phyloP scores from a whole-genome alignment of 2,797 vertebrate species.

The Lutjanus campechanus region DNA sequence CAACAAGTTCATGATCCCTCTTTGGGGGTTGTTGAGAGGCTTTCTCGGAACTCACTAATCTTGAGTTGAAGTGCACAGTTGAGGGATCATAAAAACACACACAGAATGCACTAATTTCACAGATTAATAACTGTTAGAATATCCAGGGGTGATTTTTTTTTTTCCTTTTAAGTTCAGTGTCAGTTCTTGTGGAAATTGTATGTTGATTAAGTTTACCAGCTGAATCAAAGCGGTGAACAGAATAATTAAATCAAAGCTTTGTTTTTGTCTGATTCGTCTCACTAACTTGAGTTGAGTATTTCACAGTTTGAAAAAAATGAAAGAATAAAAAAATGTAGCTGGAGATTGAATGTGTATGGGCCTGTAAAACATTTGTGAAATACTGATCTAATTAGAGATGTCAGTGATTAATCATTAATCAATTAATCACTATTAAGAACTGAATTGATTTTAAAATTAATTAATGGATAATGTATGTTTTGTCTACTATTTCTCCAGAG shows the following conservation, averaged over 20 bases:
- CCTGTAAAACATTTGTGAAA: too few species aligned
- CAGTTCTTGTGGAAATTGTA: too few species aligned
- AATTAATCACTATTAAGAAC: too few species aligned
- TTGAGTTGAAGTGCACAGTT: neutral
- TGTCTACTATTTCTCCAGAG: too few species aligned
- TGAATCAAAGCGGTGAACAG: neutral
- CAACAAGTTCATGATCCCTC: slow-evolving; percentile 18
- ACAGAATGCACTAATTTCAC: neutral
- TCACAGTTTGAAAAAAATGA: too few species aligned
- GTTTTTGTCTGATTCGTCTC: neutral
- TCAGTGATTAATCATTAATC: too few species aligned
- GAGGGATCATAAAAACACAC: neutral
- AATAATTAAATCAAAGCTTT: neutral
- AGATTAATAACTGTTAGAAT: neutral
- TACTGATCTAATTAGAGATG: too few species aligned
- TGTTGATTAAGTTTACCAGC: neutral
- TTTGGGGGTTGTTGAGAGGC: slow-evolving; percentile 19
- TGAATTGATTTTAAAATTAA: too few species aligned
- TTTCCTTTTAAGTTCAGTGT: neutral
- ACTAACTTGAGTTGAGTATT: too few species aligned
- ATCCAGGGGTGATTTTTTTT: neutral
- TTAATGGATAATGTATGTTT: too few species aligned
- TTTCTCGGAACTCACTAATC: slow-evolving; percentile 26
- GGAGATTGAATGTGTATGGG: too few species aligned
- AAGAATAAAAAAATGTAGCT: too few species aligned